Percentiles rank a stretch among this genome's conserved stretches.
Conservation (phyloP, 2,888 invertebrate species). For the Sipunculus nudus region DNA sequence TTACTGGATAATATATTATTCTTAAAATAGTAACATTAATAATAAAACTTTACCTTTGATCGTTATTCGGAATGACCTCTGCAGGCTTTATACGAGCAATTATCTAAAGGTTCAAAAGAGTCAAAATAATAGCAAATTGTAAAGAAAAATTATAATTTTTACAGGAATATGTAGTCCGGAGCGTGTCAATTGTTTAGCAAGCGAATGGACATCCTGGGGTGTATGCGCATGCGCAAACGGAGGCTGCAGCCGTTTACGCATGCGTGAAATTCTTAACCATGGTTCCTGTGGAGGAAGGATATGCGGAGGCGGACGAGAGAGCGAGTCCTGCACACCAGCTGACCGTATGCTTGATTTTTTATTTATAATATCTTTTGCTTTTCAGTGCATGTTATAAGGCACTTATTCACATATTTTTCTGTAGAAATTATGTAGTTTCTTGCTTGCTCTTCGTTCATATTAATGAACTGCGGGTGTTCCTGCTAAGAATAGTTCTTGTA, state of each 20-base stretch:
- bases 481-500: no score
- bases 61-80: no score
- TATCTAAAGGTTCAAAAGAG: not conserved
- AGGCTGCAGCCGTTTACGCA: slow-evolving; percentile 1
- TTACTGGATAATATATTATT: no score
- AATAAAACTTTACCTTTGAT: no score
- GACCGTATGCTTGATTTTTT: slow-evolving; percentile 26
- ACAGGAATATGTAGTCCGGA: slow-evolving; percentile 15
- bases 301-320: slow-evolving; percentile 11
- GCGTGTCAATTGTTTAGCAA: slow-evolving; percentile 26
- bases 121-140: not conserved
- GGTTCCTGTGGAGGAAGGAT: slow-evolving; percentile 25
- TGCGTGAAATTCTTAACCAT: slow-evolving; percentile 5
- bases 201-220: slow-evolving; percentile 17
- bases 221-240: slow-evolving; percentile 8
- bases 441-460: no score
- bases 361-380: no score
- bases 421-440: no score
- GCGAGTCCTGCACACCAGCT: slow-evolving; percentile 11
- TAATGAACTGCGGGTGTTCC: no score
- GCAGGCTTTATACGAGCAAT: no score
- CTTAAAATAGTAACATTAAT: no score
- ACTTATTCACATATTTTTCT: no score
- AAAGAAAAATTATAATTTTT: not conserved
- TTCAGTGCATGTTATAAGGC: no score